Conservation (phyloP, 2,888 invertebrate genomes). For the Steinernema hermaphroditum region DNA sequence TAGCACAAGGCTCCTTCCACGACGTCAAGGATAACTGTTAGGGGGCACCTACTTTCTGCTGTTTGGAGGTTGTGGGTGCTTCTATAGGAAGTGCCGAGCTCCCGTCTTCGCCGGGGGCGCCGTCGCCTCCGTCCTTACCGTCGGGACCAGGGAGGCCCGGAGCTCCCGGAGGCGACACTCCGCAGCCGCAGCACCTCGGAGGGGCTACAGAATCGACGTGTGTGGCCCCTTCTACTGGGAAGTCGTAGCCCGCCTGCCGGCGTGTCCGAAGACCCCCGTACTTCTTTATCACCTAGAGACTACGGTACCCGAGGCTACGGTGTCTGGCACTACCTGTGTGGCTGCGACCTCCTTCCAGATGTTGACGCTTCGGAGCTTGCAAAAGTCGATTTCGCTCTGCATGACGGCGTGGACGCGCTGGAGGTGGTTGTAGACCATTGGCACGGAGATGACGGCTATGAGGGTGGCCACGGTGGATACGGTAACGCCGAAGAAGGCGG, state of each 20-base stretch:
- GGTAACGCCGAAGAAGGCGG: slow-evolving; percentile 21
- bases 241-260: slow-evolving; percentile 53
- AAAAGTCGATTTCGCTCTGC: slow-evolving; percentile 21
- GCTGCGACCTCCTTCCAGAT: not conserved
- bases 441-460: slow-evolving; percentile 6
- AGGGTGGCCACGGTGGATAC: slow-evolving; percentile 20
- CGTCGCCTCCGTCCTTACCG: slow-evolving; percentile 7
- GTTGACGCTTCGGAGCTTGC: slow-evolving; percentile 10
- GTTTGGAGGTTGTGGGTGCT: not conserved
- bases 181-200: slow-evolving; percentile 13
- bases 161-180: slow-evolving; percentile 2
- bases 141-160: slow-evolving; percentile 17
- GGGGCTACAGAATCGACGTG: not conserved
- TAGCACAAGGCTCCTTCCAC: not conserved
- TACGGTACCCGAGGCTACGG: not conserved
- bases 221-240: slow-evolving; percentile 28
- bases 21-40: not conserved
- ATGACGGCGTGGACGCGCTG: not conserved
- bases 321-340: not conserved
- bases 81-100: not conserved
- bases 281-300: not conserved
- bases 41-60: not conserved
- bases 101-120: not conserved
- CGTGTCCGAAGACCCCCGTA: not conserved
- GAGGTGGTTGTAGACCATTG: slow-evolving; percentile 19